A percentile compares a stretch with the other conserved stretches of the same genome.
Evolutionary conservation across 2,113 vertebrate genomes (phyloP).

Genomic region (Tringa solitaria): DNA sequence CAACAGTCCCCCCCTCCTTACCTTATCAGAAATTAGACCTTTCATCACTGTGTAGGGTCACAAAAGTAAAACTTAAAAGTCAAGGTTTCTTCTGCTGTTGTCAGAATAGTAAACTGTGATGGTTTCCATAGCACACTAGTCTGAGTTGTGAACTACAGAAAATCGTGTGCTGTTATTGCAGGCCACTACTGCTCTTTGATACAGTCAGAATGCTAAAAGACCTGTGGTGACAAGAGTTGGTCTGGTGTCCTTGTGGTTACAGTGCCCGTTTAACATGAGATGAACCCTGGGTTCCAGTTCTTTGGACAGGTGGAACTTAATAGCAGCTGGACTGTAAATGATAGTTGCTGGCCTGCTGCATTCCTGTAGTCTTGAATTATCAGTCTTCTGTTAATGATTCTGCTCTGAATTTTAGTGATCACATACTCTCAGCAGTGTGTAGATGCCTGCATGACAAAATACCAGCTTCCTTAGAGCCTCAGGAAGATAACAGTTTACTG

Average conservation of each 20-base stretch:
- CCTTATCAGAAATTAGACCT: background rate
- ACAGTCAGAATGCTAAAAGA: background rate
- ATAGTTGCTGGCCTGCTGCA: background rate
- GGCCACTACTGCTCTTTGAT: background rate
- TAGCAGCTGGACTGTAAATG: background rate
- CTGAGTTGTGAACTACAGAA: background rate
- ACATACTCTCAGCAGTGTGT: background rate
- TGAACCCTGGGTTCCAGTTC: background rate
- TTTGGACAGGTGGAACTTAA: background rate
- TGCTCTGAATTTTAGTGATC: background rate
- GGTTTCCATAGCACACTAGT: background rate
- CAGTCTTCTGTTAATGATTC: background rate
- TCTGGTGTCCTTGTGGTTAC: background rate
- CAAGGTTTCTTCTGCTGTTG: background rate
- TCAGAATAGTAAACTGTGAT: background rate
- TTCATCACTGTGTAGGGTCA: background rate
- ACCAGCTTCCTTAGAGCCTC: background rate
- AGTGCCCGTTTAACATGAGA: background rate
- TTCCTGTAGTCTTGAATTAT: background rate
- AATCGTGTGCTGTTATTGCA: background rate
- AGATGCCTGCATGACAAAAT: background rate
- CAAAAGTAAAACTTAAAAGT: background rate
- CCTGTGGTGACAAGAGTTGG: fast-evolving
- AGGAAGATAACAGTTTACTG: background rate
- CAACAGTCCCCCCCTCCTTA: background rate